Conservation (phyloP, 30 jellyfish, hydroid and myxozoan genomes). For the Cassiopea xamachana region DNA sequence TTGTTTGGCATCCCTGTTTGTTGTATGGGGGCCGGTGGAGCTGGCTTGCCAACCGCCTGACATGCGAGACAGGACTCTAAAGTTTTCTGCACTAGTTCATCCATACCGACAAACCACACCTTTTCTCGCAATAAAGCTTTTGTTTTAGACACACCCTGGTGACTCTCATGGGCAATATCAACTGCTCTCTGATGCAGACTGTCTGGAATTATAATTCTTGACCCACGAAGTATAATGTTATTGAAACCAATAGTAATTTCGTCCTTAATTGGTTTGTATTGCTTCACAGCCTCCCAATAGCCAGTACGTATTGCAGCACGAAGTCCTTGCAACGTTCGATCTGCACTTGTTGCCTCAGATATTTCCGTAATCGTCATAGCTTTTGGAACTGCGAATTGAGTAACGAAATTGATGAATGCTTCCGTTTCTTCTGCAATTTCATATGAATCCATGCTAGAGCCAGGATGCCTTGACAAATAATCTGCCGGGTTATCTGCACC, state of each 20-base stretch:
- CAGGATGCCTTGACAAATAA: constrained; percentile 32
- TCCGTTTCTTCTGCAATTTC: not conserved
- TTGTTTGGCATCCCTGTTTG: constrained; percentile 12
- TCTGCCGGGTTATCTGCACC: constrained; percentile 50
- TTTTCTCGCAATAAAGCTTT: constrained; percentile 15
- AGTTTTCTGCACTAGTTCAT: constrained; percentile 2
- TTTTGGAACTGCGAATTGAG: constrained; percentile 15
- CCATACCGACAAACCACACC: constrained; percentile 67
- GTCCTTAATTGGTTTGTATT: not conserved
- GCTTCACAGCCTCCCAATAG: constrained; percentile 8
- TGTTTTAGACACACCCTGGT: constrained; percentile 51
- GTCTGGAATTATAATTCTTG: constrained; percentile 4
- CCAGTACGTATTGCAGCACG: constrained; percentile 11
- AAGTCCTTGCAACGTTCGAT: not conserved
- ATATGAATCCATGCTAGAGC: not conserved
- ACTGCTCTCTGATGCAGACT: constrained; percentile 7
- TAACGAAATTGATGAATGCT: not conserved
- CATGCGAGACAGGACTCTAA: constrained; percentile 50
- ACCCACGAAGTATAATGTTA: constrained; percentile 2
- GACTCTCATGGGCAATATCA: constrained; percentile 13
- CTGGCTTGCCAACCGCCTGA: constrained; percentile 41
- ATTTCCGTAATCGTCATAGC: constrained; percentile 15
- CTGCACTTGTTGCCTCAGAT: not conserved
- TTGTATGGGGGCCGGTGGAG: constrained; percentile 25
- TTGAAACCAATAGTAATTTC: not conserved